Evolutionary conservation across 2,797 vertebrate genomes (phyloP), one percentile per base, ranked within the genome.

Genomic region (Melanitta fusca): DNA sequence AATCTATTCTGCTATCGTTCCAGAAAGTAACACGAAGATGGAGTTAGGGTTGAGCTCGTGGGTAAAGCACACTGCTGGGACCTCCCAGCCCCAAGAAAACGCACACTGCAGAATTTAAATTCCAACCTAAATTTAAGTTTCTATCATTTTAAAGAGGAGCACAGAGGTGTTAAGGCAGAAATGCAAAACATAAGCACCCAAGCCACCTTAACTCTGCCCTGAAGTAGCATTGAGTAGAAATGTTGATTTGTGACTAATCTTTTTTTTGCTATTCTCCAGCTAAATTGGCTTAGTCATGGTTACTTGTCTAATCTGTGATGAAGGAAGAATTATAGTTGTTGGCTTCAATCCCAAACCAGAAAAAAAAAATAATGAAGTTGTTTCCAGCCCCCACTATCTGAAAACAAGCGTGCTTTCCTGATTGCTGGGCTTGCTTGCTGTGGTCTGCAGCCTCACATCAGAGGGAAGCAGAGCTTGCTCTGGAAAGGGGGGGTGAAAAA

Each of bases 261-360:
- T 75, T 69, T 69, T 79, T 88, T 51, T 49, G 24, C 80, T 88
- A 68, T 47, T 65, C 56, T 81, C 58, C 24, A 43, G 27, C 49
- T 75, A 82, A 87, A 87, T 30, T 66, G 30, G 57, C 61, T 91
- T 80, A 70, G 68, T 85, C 60, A 77, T 54, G n/a, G 68, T 57
- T 71, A 43, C 15, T 86, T 85, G 43, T 47, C n/a, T 93, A 72
- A 62, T 70, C 66, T 38, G 32, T 45, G 43, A 56, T 12, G 28
- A 62, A 80, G 51, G 15, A 79, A 89, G 64, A 92, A 80, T 68
- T 75, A 81, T 85, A 47, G 41, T n/a, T 53, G 5, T 43, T 80
- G 19, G 21, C 34, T 89, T 88, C 43, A 82, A 32, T 41, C 21
- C 78, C 2, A 2, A 85, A 75, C 73, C 60, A 8, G 72, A 86